Base-by-base conservation (phyloP, 2,113 vertebrate species). In the Camarhynchus parvulus region DNA sequence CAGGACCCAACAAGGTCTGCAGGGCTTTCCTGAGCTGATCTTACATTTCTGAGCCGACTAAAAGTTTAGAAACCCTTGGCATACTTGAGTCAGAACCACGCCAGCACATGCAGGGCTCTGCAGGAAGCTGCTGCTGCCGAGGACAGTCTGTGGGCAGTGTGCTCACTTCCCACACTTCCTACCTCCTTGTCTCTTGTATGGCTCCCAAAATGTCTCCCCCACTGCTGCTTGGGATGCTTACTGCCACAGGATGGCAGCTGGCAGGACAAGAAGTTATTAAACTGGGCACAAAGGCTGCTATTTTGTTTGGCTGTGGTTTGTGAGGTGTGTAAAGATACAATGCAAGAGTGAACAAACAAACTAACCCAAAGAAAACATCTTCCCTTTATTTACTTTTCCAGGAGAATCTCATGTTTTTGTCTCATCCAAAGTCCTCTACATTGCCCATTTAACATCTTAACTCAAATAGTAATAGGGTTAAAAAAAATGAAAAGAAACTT, bases 91-190 rank as follows among this genome's bases (percentile, higher is more conserved):
- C 31, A 50, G 44, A 46, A 12, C n/a, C 0, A 0, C 21, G 56
- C 2, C 49, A 66, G 7, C 3, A 2, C 10, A 3, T 4, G 16
- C 42, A 14, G 0, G 1, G 16, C 55, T 77, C 77, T 81, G 66
- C 19, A 53, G 63, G 31, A 39, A 33, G n/a, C 44, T 55, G 28
- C 80, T 50, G 46, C 37, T 0, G 1, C 53, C 0, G 2, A 49
- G 59, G 15, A 28, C 30, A 16, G 50, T 19, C 42, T 0, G 0
- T 4, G 11, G 41, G 58, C 75, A 56, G 10, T 1, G 5, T 3
- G 18, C 27, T 74, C 30, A 6, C 55, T 12, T 8, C 13, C 18
- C 39, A 23, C 37, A 7, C 33, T 49, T 35, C 21, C 13, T 49
- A 25, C n/a, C 23, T 66, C n/a, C 69, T 56, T 24, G 30, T 64